These are phyloP conservation scores for Botia almorhae DNA, from an alignment of 2,797 vertebrate genomes.

Conservation along the genomic window DNA sequence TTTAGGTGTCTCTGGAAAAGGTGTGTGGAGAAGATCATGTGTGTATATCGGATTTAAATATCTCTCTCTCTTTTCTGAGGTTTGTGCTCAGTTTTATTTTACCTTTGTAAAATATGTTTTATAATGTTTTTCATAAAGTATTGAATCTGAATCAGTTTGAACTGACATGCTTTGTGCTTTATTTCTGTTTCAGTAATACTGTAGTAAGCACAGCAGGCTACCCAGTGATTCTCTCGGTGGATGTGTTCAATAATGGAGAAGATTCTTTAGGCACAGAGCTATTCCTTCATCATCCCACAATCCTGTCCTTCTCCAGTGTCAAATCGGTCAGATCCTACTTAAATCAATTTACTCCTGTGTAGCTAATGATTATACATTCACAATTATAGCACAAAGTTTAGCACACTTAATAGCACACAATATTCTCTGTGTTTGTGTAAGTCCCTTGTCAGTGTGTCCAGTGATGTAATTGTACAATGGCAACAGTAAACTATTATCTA, in stretches of 20 bases:
- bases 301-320: slow-evolving; percentile 49
- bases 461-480: not conserved
- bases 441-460: too few species aligned
- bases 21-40: slow-evolving; percentile 69
- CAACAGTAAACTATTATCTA: not conserved
- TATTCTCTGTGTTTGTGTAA: not conserved
- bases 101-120: not conserved
- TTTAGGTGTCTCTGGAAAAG: slow-evolving; percentile 70
- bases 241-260: slow-evolving; percentile 58
- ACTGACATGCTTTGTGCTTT: not conserved
- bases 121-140: not conserved
- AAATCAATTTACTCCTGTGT: not conserved
- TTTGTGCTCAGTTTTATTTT: slow-evolving; percentile 50
- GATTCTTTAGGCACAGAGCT: slow-evolving; percentile 52
- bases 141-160: not conserved
- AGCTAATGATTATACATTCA: not conserved
- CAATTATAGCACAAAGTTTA: too few species aligned
- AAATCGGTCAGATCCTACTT: slow-evolving; percentile 42
- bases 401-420: too few species aligned
- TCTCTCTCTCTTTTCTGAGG: slow-evolving; percentile 69
- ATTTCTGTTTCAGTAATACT: slow-evolving; percentile 23
- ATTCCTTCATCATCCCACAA: slow-evolving; percentile 46
- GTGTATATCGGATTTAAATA: slow-evolving; percentile 68
- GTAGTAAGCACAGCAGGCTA: slow-evolving; percentile 46
- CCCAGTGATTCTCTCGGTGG: slow-evolving; percentile 43